Percentiles rank a stretch among this genome's conserved stretches.
Evolutionary conservation across 2,797 vertebrate species (phyloP).

Genomic region (Heteromormyrus szaboi): DNA sequence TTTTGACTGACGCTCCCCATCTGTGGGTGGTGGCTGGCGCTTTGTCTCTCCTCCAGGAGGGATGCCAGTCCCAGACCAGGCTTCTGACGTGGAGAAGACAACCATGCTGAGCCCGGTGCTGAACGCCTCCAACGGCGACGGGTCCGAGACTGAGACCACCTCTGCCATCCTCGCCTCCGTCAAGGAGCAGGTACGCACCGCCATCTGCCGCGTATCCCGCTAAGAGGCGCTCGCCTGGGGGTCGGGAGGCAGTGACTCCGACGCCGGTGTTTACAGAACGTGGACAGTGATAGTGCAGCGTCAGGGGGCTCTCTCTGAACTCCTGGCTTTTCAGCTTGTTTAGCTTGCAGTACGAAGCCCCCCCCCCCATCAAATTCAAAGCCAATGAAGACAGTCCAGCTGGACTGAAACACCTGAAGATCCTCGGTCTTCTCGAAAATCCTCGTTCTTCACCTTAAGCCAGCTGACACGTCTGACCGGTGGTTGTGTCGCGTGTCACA

Average conservation of each 20-base stretch:
- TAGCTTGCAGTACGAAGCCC: neutral
- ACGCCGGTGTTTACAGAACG: neutral
- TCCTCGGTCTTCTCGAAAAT: neutral
- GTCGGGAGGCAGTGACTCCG: neutral
- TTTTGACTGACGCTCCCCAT: neutral
- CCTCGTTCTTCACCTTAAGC: neutral
- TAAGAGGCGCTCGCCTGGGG: neutral
- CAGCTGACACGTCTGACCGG: neutral
- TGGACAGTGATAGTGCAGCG: too few species aligned
- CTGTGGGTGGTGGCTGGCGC: neutral
- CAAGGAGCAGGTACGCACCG: constrained; percentile 87
- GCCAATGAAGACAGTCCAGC: neutral
- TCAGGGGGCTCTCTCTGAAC: too few species aligned
- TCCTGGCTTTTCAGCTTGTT: neutral
- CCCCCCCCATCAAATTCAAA: neutral
- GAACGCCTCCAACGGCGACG: constrained; percentile 89
- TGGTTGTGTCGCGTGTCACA: neutral
- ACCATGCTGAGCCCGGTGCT: constrained; percentile 89
- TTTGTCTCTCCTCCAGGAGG: constrained; percentile 52
- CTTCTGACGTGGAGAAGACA: constrained; percentile 79
- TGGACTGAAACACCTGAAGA: neutral
- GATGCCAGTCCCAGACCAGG: constrained; percentile 96
- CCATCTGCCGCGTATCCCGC: neutral
- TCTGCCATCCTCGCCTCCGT: constrained; percentile 96
- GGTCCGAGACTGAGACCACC: constrained; percentile 94